Evolutionary conservation across 2,797 vertebrate species (phyloP).

Genomic region (Gymnocypris eckloni): DNA sequence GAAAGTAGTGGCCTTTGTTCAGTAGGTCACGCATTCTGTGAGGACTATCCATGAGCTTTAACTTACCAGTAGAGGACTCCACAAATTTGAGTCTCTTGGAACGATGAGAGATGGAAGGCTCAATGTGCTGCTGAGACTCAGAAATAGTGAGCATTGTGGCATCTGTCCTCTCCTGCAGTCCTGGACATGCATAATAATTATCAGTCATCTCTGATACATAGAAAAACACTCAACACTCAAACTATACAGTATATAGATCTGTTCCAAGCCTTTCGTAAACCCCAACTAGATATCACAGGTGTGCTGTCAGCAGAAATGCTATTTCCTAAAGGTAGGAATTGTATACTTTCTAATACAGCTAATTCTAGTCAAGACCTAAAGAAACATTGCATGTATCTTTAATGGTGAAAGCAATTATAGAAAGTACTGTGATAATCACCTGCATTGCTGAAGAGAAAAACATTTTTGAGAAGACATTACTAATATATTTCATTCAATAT

Average conservation of each 20-base stretch:
- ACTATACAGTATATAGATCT: background rate
- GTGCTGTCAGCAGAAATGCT: background rate
- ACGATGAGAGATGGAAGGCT: conserved; percentile 58
- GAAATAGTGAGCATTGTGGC: conserved; percentile 26
- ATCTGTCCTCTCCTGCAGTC: conserved; percentile 46
- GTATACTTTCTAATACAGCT: background rate
- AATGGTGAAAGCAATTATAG: background rate
- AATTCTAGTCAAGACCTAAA: background rate
- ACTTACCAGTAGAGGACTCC: conserved; percentile 56
- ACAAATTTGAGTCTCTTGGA: conserved; percentile 69
- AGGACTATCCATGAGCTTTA: background rate
- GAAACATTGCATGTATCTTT: background rate
- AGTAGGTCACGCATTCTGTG: background rate
- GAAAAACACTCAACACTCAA: background rate
- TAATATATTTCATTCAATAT: too few species aligned
- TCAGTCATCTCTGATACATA: conserved; percentile 11
- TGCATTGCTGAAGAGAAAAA: background rate
- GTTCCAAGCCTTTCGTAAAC: background rate
- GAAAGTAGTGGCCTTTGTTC: background rate
- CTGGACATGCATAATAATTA: conserved; percentile 54
- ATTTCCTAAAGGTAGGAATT: background rate
- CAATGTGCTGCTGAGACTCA: conserved; percentile 63
- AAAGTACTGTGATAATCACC: background rate
- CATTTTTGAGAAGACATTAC: background rate
- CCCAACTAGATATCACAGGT: background rate